phyloP scores from a whole-genome alignment of 2,797 vertebrate genomes.

The Botia kubotai region DNA sequence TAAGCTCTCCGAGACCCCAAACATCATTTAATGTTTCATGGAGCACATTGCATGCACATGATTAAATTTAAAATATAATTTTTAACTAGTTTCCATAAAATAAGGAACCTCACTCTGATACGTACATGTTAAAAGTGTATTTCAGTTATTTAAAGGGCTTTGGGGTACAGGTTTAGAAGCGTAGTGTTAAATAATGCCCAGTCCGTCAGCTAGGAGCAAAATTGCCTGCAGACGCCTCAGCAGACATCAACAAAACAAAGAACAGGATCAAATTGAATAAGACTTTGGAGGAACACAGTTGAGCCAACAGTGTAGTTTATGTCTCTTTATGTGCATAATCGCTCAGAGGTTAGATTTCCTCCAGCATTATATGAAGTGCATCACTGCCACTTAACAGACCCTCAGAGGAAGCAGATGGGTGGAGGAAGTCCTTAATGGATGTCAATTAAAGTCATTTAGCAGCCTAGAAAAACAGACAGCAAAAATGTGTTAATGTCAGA shows the following conservation, averaged over 20 bases:
- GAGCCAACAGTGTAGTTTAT: not conserved
- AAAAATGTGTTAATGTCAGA: conserved; percentile 27
- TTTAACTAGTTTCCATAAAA: no score
- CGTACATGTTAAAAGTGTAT: no score
- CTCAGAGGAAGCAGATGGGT: conserved; percentile 18
- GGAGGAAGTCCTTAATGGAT: conserved; percentile 5
- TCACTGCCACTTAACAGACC: not conserved
- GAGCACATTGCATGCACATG: no score
- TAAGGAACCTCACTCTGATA: no score
- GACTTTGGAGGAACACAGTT: not conserved
- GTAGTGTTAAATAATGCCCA: no score
- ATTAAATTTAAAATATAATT: no score
- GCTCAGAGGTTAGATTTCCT: not conserved
- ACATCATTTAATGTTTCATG: no score
- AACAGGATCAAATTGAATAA: not conserved
- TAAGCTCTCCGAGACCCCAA: no score
- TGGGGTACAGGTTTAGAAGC: no score
- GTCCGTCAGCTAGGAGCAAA: no score
- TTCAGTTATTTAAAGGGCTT: no score
- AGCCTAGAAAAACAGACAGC: conserved; percentile 34
- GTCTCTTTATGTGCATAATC: conserved; percentile 8
- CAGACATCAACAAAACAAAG: not conserved
- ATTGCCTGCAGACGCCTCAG: not conserved
- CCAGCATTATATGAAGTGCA: conserved; percentile 24
- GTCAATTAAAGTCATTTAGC: conserved; percentile 44